Conservation (phyloP, 2,113 vertebrate species). For the Sorex araneus region DNA sequence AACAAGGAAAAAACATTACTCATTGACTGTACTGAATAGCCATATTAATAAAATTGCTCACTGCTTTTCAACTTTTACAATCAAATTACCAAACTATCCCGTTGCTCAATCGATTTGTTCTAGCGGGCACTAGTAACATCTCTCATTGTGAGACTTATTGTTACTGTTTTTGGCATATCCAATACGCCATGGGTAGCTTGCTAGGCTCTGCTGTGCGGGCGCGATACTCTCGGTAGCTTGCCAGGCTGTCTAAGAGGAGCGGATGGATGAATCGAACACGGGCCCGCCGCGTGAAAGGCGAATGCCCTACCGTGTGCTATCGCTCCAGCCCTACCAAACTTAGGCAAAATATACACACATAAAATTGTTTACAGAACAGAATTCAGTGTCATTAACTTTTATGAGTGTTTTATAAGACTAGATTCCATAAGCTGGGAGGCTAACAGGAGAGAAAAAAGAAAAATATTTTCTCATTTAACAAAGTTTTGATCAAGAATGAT, state of each 20-base stretch:
- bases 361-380: constrained; percentile 49
- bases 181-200: too few relatives aligned
- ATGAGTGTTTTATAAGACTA: constrained; percentile 57
- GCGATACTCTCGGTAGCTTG: too few relatives aligned
- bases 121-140: too few relatives aligned
- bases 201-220: too few relatives aligned
- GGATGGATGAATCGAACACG: too few relatives aligned
- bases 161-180: too few relatives aligned
- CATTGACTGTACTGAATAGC: constrained; percentile 34
- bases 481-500: constrained; percentile 61
- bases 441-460: constrained; percentile 20
- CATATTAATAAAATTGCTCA: constrained; percentile 45
- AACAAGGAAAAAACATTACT: constrained; percentile 27
- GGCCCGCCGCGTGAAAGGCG: too few relatives aligned
- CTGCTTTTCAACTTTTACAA: constrained; percentile 59
- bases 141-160: too few relatives aligned
- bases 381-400: constrained; percentile 65
- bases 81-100: constrained; percentile 28
- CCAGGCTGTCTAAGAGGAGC: too few relatives aligned
- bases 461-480: constrained; percentile 58
- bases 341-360: constrained; percentile 33
- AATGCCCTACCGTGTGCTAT: too few relatives aligned
- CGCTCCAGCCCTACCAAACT: too few relatives aligned
- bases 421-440: constrained; percentile 42
- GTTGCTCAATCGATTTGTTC: too few relatives aligned